Evolutionary conservation across 2,888 invertebrate genomes (phyloP).

Genomic region (Epirrhoe tristata): DNA sequence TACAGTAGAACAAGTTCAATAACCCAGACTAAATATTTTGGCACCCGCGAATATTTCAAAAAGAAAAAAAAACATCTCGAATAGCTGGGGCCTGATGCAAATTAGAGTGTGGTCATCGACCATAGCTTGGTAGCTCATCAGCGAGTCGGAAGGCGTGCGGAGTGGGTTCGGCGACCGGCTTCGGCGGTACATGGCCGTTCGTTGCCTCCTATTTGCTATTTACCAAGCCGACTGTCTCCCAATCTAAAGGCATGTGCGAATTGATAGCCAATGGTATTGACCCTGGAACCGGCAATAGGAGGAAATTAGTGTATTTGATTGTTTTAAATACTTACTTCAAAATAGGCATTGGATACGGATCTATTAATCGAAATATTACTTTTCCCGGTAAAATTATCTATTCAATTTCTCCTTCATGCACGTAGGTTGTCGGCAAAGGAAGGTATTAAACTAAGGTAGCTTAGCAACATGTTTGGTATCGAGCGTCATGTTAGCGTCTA

Average conservation of each 20-base stretch:
- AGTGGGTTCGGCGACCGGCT: conserved; percentile 75
- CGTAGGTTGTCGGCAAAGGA: too few relatives aligned
- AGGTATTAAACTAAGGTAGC: conserved; percentile 8
- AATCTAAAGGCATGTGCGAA: conserved; percentile 50
- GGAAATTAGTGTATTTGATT: not conserved
- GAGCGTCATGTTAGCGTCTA: conserved; percentile 25
- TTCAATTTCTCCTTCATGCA: too few relatives aligned
- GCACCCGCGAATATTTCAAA: conserved; percentile 21
- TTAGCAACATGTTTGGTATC: conserved; percentile 13
- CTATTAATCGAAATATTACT: too few relatives aligned
- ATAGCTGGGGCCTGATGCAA: conserved; percentile 42
- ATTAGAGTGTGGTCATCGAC: conserved; percentile 52
- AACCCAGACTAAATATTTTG: conserved; percentile 42
- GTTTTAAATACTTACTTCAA: not conserved
- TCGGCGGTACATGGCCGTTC: conserved; percentile 71
- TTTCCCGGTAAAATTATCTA: too few relatives aligned
- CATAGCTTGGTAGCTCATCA: conserved; percentile 66
- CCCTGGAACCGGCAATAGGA: conserved; percentile 36
- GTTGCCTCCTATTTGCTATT: conserved; percentile 63
- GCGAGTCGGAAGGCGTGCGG: conserved; percentile 62
- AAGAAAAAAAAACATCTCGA: conserved; percentile 18
- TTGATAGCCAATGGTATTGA: conserved; percentile 56
- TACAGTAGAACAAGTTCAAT: conserved; percentile 51
- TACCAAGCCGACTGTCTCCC: conserved; percentile 65
- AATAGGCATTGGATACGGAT: not conserved